Conservation (phyloP, 2,113 vertebrate species). For the Trematomus loennbergii region DNA sequence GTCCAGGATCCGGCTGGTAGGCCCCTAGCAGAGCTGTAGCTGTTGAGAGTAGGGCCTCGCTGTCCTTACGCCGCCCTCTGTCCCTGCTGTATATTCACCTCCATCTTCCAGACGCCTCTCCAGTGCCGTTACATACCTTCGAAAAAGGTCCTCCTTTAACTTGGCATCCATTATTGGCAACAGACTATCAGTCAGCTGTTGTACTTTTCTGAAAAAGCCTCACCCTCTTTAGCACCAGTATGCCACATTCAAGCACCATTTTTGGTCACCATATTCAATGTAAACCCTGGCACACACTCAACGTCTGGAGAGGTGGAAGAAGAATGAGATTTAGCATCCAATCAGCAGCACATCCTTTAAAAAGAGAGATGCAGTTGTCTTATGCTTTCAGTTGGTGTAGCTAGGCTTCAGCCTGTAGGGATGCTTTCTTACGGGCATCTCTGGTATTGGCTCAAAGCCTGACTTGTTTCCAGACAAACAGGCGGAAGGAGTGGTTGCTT, state of each 20-base stretch:
- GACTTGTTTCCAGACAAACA: conserved; percentile 54
- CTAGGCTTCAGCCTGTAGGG: conserved; percentile 62
- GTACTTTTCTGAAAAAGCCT: conserved; percentile 66
- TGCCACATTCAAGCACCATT: conserved; percentile 70
- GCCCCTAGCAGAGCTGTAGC: conserved; percentile 93
- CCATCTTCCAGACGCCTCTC: conserved; percentile 89
- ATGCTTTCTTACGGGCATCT: conserved; percentile 67
- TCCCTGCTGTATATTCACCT: conserved; percentile 68
- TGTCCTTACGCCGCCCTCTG: conserved; percentile 82
- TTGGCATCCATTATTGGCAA: conserved; percentile 93
- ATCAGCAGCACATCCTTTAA: conserved; percentile 70
- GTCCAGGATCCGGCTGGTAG: conserved; percentile 91
- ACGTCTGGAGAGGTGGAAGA: conserved; percentile 33
- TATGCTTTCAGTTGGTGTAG: conserved; percentile 59
- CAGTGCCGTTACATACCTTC: conserved; percentile 94
- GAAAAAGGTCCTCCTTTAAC: conserved; percentile 96
- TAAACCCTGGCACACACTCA: conserved; percentile 49
- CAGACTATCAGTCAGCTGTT: conserved; percentile 74
- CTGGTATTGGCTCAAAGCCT: conserved; percentile 49
- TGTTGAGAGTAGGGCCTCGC: conserved; percentile 89
- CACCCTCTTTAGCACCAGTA: conserved; percentile 67
- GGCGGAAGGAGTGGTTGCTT: conserved; percentile 32
- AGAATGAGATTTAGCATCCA: conserved; percentile 40
- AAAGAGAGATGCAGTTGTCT: conserved; percentile 39
- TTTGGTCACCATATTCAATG: conserved; percentile 66